phyloP scores from a whole-genome alignment of 2,113 vertebrate genomes.

The Phyllopteryx taeniolatus region DNA sequence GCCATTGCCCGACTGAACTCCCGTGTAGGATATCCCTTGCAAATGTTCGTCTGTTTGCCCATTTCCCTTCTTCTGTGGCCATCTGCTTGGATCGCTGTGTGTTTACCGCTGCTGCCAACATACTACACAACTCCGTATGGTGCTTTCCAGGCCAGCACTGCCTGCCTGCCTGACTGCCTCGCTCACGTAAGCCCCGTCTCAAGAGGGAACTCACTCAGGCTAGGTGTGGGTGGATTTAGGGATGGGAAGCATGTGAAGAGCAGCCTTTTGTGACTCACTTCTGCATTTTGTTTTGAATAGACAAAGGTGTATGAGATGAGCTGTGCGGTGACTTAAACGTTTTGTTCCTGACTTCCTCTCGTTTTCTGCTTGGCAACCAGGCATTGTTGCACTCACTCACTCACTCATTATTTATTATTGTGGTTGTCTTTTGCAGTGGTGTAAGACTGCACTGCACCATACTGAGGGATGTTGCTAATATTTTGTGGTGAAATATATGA shows the following conservation, averaged over 20 bases:
- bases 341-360: neutral
- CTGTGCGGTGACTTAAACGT: neutral
- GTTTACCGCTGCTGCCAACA: slow-evolving; percentile 61
- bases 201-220: slow-evolving; percentile 61
- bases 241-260: slow-evolving; percentile 44
- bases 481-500: neutral
- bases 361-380: neutral
- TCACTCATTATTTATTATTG: neutral
- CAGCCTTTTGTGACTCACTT: slow-evolving; percentile 59
- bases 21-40: slow-evolving; percentile 64
- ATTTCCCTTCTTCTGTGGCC: slow-evolving; percentile 56
- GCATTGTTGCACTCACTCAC: neutral
- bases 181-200: slow-evolving; percentile 67
- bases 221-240: slow-evolving; percentile 64
- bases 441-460: neutral
- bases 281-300: slow-evolving; percentile 42
- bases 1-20: slow-evolving; percentile 54
- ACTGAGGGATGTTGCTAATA: neutral
- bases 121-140: slow-evolving; percentile 45
- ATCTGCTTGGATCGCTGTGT: slow-evolving; percentile 62
- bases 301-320: slow-evolving; percentile 27
- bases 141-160: slow-evolving; percentile 58
- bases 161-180: slow-evolving; percentile 37
- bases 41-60: slow-evolving; percentile 59
- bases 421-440: neutral